Percentiles rank a stretch among this genome's conserved stretches.
These are phyloP conservation scores for Vireo griseus DNA, from an alignment of 2,797 vertebrate genomes.

Conservation along the genomic window DNA sequence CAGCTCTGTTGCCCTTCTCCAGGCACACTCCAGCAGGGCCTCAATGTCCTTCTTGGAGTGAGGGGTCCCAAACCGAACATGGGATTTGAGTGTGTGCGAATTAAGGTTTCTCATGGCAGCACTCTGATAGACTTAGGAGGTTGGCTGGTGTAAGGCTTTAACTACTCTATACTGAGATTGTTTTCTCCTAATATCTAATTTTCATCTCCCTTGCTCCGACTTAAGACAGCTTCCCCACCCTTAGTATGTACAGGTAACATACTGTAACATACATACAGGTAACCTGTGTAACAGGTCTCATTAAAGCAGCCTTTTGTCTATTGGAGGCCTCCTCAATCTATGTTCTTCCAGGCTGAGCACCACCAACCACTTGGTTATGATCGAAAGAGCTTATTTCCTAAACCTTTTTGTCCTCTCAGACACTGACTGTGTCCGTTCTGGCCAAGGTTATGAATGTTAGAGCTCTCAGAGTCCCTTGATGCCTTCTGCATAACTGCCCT, in stretches of 20 bases:
- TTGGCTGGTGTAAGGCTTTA: neutral
- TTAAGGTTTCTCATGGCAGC: neutral
- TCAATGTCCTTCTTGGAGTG: neutral
- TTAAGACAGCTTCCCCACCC: neutral
- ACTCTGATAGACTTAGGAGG: neutral
- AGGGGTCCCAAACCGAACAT: neutral
- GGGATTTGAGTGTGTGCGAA: accelerated
- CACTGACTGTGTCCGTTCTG: neutral
- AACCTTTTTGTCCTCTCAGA: neutral
- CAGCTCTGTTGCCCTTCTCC: accelerated
- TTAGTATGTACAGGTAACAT: neutral
- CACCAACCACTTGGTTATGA: neutral
- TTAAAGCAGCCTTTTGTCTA: neutral
- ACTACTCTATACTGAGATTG: neutral
- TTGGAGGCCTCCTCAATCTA: neutral
- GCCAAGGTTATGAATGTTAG: neutral
- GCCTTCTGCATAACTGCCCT: neutral
- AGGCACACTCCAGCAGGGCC: neutral
- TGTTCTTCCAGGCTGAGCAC: neutral
- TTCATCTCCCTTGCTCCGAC: accelerated
- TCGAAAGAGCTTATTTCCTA: neutral
- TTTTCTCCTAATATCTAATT: neutral
- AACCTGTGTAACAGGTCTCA: neutral
- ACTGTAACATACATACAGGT: too few species aligned
- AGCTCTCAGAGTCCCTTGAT: neutral